phyloP scores from a whole-genome alignment of 2,888 invertebrate genomes.

The Dusona sp. region DNA sequence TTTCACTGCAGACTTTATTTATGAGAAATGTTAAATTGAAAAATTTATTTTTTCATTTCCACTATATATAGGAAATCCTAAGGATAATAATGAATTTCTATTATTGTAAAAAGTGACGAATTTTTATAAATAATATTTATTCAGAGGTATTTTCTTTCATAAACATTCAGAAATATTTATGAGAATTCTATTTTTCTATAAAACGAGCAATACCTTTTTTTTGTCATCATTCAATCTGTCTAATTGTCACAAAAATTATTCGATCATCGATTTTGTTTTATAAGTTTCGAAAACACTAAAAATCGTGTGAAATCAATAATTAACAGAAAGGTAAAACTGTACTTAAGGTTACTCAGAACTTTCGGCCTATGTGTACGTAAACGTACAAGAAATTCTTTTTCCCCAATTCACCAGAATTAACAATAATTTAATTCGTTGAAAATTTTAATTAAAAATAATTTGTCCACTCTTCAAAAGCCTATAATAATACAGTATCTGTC shows the following conservation, averaged over 20 bases:
- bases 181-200: neutral
- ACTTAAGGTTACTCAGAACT: neutral
- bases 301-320: conserved; percentile 5
- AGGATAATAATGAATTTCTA: neutral
- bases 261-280: neutral
- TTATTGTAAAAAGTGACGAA: neutral
- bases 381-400: neutral
- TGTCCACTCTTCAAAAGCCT: neutral
- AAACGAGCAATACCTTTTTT: neutral
- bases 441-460: neutral
- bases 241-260: neutral
- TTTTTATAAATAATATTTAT: neutral
- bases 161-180: neutral
- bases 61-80: neutral
- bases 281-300: neutral
- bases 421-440: neutral
- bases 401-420: neutral
- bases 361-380: neutral
- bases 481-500: neutral
- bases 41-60: neutral
- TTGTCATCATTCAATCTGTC: neutral
- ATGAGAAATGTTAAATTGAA: neutral
- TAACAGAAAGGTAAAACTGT: neutral
- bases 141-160: neutral
- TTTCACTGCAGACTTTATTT: too few relatives aligned